A percentile compares a stretch with the other conserved stretches of the same genome.
Evolutionary conservation across 2,113 vertebrate genomes (phyloP).

Genomic region (Spea multiplicata): DNA sequence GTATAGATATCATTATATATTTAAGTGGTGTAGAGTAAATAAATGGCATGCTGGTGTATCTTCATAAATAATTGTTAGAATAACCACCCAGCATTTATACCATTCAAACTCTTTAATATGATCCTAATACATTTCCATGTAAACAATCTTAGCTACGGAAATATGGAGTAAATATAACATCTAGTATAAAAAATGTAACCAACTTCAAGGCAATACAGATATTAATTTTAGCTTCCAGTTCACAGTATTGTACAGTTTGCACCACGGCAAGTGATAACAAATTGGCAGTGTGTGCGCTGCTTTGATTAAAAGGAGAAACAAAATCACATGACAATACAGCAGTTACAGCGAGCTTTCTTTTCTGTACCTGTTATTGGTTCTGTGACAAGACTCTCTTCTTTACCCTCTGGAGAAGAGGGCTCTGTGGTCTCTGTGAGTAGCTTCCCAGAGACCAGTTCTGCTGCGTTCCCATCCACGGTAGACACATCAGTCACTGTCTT

Average conservation of each 20-base stretch:
- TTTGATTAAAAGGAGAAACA: conserved; percentile 56
- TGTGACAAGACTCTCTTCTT: conserved; percentile 85
- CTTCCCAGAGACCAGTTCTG: conserved; percentile 90
- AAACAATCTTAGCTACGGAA: background rate
- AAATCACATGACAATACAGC: conserved; percentile 98
- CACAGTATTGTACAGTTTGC: conserved; percentile 84
- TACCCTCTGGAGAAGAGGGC: conserved; percentile 88
- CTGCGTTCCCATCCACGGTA: conserved; percentile 86
- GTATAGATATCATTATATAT: no score
- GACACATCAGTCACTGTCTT: conserved; percentile 96
- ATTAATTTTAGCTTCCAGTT: conserved; percentile 67
- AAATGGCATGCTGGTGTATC: background rate
- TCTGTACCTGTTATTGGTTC: conserved; percentile 92
- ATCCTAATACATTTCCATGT: background rate
- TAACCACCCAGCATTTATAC: background rate
- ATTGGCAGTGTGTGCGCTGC: conserved; percentile 70
- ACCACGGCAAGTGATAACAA: conserved; percentile 78
- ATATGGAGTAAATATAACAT: background rate
- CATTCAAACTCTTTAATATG: background rate
- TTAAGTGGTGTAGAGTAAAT: background rate
- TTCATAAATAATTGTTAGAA: background rate
- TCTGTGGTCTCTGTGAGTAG: conserved; percentile 86
- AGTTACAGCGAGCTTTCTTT: conserved; percentile 98
- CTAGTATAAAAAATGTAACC: conserved; percentile 54
- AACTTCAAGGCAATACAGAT: conserved; percentile 73